These are phyloP conservation scores for Margarornis squamiger DNA, from an alignment of 2,797 vertebrate genomes.

Conservation along the genomic window DNA sequence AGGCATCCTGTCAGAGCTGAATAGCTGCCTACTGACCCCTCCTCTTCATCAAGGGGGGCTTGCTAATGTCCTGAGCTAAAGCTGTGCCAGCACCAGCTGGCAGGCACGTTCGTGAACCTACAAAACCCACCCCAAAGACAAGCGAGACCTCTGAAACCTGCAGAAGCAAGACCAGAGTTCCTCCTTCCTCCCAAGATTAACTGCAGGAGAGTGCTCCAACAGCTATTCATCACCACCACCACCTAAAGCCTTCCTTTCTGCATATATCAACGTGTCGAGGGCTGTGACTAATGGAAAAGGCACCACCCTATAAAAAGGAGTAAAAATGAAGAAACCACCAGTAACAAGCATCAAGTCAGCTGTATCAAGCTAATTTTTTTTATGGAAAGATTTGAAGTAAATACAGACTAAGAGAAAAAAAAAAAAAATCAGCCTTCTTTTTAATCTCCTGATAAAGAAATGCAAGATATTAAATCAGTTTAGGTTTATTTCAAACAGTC, in stretches of 20 bases:
- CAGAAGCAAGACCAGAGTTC: neutral
- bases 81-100: neutral
- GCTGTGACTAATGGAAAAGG: slow-evolving; percentile 35
- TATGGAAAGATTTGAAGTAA: neutral
- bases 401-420: neutral
- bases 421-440: neutral
- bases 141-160: neutral
- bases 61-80: neutral
- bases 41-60: neutral
- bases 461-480: neutral
- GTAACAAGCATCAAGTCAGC: neutral
- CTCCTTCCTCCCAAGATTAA: slow-evolving; percentile 28
- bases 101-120: neutral
- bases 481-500: neutral
- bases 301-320: neutral
- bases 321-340: neutral
- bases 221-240: slow-evolving; percentile 37
- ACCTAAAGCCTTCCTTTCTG: neutral
- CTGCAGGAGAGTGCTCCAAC: neutral
- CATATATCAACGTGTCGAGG: neutral
- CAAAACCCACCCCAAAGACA: neutral
- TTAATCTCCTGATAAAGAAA: neutral
- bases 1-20: neutral
- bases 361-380: neutral
- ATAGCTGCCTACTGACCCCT: slow-evolving; percentile 3